A percentile compares a stretch with the other conserved stretches of the same genome.
Conservation (phyloP, 2,797 vertebrate genomes). For the Euphonia xanthogaster region DNA sequence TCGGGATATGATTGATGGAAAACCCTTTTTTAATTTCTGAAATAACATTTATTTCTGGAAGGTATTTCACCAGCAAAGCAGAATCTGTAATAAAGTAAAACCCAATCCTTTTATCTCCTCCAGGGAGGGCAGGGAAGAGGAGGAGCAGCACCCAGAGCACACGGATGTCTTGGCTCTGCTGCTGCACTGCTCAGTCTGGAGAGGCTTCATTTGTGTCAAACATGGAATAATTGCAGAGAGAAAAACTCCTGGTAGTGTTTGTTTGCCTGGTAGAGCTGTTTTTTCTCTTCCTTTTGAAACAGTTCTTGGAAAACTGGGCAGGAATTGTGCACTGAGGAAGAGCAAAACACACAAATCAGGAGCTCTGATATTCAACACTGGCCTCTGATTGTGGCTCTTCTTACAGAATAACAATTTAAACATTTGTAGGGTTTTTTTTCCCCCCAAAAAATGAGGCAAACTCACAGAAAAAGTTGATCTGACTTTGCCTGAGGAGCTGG, state of each 20-base stretch:
- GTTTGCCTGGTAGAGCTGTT: not conserved
- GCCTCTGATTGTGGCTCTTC: not conserved
- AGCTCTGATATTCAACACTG: not conserved
- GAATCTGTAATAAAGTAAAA: not conserved
- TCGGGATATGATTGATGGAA: not conserved
- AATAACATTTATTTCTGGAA: not conserved
- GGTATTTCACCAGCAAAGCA: not conserved
- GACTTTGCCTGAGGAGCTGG: not conserved
- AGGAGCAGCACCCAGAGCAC: not conserved
- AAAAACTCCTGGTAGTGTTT: not conserved
- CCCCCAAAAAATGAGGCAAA: accelerated
- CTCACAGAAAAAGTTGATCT: not conserved
- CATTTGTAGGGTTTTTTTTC: accelerated
- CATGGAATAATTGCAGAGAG: not conserved
- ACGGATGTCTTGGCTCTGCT: not conserved
- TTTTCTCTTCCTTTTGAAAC: not conserved
- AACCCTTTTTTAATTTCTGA: not conserved
- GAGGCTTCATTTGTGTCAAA: not conserved
- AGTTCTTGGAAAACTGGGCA: not conserved
- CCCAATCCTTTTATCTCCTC: not conserved
- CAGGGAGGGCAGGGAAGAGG: not conserved
- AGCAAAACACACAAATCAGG: not conserved
- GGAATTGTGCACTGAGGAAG: not conserved
- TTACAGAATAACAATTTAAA: not conserved
- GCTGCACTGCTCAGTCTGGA: not conserved